Conservation (phyloP, 2,113 vertebrate genomes). For the Australoheros scitulus region DNA sequence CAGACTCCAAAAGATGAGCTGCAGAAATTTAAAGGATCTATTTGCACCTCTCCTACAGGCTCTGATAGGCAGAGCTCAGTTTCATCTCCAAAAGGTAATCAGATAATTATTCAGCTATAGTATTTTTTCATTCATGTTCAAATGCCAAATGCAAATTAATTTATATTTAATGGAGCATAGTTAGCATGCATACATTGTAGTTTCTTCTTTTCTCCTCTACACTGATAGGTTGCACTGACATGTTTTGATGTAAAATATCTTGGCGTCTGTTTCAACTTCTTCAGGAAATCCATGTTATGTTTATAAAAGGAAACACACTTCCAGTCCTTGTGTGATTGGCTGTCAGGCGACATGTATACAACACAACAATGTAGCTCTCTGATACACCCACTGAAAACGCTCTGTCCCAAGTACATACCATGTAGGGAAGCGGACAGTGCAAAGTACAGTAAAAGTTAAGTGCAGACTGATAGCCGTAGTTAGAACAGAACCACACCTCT, state of each 20-base stretch:
- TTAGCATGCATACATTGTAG: not conserved
- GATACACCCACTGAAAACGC: constrained; percentile 17
- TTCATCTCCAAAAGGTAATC: constrained; percentile 58
- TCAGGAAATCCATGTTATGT: constrained; percentile 28
- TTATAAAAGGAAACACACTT: constrained; percentile 49
- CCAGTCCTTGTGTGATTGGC: constrained; percentile 38
- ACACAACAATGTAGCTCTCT: not conserved
- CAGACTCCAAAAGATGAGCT: constrained; percentile 7
- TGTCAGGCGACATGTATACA: not conserved
- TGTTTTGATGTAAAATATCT: not conserved
- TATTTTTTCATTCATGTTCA: accelerated
- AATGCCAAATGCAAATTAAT: not conserved
- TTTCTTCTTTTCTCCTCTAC: not conserved
- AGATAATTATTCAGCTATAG: not conserved
- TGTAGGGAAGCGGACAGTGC: constrained; percentile 53
- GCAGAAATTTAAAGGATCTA: constrained; percentile 19
- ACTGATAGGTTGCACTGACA: not conserved
- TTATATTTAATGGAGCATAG: not conserved
- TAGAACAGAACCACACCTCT: constrained; percentile 52
- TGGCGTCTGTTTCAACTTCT: not conserved
- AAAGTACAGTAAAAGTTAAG: constrained; percentile 12
- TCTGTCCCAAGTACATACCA: constrained; percentile 36
- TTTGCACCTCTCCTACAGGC: constrained; percentile 7
- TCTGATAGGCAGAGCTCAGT: constrained; percentile 37
- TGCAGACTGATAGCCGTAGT: constrained; percentile 48